phyloP scores from a whole-genome alignment of 1,140 invertebrate species.

The Pseudomyrmex cubaensis region DNA sequence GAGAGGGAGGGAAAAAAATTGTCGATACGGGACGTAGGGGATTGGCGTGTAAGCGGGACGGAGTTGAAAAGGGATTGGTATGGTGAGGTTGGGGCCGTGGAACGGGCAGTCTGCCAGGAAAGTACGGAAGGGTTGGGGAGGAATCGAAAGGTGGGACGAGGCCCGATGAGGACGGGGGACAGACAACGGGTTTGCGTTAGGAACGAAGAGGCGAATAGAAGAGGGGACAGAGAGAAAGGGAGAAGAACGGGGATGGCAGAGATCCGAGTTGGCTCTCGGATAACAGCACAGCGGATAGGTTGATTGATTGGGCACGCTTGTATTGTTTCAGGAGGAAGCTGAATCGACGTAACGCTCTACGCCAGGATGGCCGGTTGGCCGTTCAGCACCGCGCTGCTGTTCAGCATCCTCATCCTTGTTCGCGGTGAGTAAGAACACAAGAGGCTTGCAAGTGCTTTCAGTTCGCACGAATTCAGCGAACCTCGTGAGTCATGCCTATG shows the following conservation, averaged over 20 bases:
- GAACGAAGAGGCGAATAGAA: constrained; percentile 23
- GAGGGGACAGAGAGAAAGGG: constrained; percentile 2
- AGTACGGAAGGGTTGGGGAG: constrained; percentile 39
- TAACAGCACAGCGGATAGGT: constrained; percentile 71
- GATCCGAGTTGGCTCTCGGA: constrained; percentile 49
- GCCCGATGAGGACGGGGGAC: constrained; percentile 38
- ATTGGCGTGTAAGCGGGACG: constrained; percentile 37
- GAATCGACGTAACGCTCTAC: constrained; percentile 85
- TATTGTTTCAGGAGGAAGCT: constrained; percentile 83
- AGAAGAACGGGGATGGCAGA: constrained; percentile 14
- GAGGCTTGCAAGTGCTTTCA: constrained; percentile 22
- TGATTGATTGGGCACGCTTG: constrained; percentile 81
- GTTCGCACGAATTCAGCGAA: background rate
- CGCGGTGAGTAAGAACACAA: constrained; percentile 80
- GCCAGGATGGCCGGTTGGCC: constrained; percentile 84
- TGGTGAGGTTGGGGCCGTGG: constrained; percentile 52
- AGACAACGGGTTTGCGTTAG: constrained; percentile 50
- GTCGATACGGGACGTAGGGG: constrained; percentile 67
- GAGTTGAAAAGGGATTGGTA: constrained; percentile 2
- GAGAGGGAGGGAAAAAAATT: constrained; percentile 69
- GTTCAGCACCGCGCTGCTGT: constrained; percentile 82
- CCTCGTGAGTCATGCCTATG: constrained; percentile 1
- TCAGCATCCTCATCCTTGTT: constrained; percentile 83
- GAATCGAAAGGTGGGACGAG: constrained; percentile 67
- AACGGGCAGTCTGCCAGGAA: constrained; percentile 73